Evolutionary conservation across 2,888 invertebrate genomes (phyloP), one percentile per base, ranked within the genome.

Genomic region (Parnassius smintheus): DNA sequence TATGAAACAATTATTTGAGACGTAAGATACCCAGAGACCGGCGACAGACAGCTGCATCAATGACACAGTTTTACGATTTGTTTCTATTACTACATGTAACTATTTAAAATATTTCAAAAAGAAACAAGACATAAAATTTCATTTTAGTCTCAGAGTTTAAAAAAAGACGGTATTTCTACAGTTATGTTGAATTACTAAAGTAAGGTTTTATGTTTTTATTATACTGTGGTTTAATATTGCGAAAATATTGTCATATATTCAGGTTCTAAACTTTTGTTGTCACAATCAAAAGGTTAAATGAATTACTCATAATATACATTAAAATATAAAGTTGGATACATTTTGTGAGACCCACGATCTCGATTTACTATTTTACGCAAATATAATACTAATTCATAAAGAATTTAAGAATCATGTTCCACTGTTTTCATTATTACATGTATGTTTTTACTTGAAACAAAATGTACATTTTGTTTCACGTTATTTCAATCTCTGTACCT

Each of bases 201-300:
- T 18, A 18, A 18, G 18, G 18, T n/a, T n/a, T n/a, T n/a, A n/a
- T n/a, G n/a, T n/a, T n/a, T n/a, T n/a, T n/a, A n/a, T n/a, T n/a
- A n/a, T n/a, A n/a, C n/a, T n/a, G n/a, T n/a, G n/a, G 13, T 18
- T 49, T 8, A 13, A 7, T 9, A 18, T 12, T 49, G 13, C 3
- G 18, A 13, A 13, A 50, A 7, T 51, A 1, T 11, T 9, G 10
- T 18, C 8, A 51, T 51, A 22, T 22, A 13, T 13, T 22, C 22
- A 50, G 63, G 45, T 59, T 65, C 54, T 49, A 45, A 61, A 42
- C 59, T 56, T 61, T 45, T 44, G 56, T 64, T 48, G 59, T 57
- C 48, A 11, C 44, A 13, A 62, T 62, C 54, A 61, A 66, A 66
- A 65, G 59, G 56, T 66, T 61, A 63, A 65, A 63, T 61, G 57